These are phyloP conservation scores for Cheilosia impressa DNA, from an alignment of 2,888 invertebrate genomes.

Conservation along the genomic window DNA sequence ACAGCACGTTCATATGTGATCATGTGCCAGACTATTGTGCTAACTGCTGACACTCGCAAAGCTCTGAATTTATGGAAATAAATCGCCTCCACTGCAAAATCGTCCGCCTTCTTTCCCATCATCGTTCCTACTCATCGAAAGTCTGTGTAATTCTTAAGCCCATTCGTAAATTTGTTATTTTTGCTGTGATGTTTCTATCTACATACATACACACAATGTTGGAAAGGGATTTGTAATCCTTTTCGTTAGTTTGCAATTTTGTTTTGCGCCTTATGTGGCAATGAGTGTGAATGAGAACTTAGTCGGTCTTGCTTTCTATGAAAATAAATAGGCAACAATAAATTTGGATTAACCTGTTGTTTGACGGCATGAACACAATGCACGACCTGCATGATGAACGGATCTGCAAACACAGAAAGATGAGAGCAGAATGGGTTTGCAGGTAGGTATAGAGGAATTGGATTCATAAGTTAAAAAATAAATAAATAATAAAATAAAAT, in stretches of 20 bases:
- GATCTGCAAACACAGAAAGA: not conserved
- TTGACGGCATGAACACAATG: constrained; percentile 11
- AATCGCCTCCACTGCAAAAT: constrained; percentile 45
- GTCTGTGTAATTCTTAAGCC: constrained; percentile 57
- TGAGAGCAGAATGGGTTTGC: not conserved
- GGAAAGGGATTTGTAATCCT: constrained; percentile 55
- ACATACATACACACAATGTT: not conserved
- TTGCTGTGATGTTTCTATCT: constrained; percentile 27
- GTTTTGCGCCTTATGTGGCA: not conserved
- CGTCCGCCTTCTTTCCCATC: constrained; percentile 48
- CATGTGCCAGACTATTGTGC: constrained; percentile 59
- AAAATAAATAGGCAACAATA: constrained; percentile 60
- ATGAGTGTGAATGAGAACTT: not conserved
- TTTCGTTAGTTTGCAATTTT: constrained; percentile 52
- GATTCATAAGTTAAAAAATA: no score
- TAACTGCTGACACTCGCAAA: constrained; percentile 63
- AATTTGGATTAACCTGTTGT: constrained; percentile 63
- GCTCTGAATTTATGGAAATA: constrained; percentile 65
- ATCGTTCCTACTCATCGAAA: not conserved
- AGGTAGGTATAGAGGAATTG: no score
- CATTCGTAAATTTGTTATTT: constrained; percentile 51
- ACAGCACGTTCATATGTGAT: constrained; percentile 7
- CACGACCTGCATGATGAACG: constrained; percentile 1
- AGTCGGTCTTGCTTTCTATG: constrained; percentile 28
- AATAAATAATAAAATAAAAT: no score